These are phyloP conservation scores for Agriopis aurantiaria DNA, from an alignment of 2,888 invertebrate species.

Conservation along the genomic window DNA sequence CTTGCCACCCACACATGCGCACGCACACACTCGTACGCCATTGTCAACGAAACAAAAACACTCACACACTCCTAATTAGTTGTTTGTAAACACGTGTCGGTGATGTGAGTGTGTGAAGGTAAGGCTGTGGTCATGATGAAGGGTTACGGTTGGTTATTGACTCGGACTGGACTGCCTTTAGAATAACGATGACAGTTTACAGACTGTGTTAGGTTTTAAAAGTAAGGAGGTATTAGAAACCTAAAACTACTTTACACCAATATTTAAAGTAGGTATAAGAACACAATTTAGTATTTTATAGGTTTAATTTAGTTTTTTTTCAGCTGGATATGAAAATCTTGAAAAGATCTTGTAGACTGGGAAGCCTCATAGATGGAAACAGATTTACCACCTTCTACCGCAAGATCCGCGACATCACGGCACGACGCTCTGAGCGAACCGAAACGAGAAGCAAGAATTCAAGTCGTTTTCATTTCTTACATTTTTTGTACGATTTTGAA, in stretches of 20 bases:
- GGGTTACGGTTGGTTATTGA: slow-evolving; percentile 23
- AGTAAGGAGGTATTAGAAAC: background rate
- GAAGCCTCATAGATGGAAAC: too few species aligned
- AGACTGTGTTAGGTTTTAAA: background rate
- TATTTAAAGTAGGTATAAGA: background rate
- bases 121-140: slow-evolving; percentile 48
- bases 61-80: slow-evolving; percentile 76
- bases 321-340: too few species aligned
- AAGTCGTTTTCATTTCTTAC: too few species aligned
- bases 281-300: too few species aligned
- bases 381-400: too few species aligned
- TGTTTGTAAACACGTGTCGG: slow-evolving; percentile 77
- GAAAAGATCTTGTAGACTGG: too few species aligned
- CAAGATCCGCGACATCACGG: too few species aligned
- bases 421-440: too few species aligned
- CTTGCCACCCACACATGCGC: slow-evolving; percentile 54
- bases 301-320: too few species aligned
- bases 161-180: slow-evolving; percentile 12
- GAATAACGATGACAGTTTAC: background rate
- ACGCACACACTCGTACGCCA: slow-evolving; percentile 50
- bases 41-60: slow-evolving; percentile 63
- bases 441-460: too few species aligned
- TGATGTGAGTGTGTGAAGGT: slow-evolving; percentile 52
- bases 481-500: too few species aligned
- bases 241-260: background rate